Conservation (phyloP, 2,888 invertebrate species). For the Epirrita christyi region DNA sequence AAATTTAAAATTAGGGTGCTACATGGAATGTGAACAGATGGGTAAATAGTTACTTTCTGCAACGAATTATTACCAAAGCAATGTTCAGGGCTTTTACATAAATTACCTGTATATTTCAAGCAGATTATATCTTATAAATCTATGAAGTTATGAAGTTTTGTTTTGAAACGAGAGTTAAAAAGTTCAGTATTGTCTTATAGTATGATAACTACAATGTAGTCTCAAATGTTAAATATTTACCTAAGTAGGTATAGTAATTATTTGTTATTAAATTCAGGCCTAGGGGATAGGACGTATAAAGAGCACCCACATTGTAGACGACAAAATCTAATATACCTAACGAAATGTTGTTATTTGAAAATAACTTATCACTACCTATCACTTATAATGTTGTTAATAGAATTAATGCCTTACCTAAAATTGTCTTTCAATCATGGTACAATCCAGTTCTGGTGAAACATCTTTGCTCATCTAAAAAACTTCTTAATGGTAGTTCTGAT, state of each 20-base stretch:
- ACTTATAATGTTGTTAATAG: no score
- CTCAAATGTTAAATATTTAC: slow-evolving; percentile 2
- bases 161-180: slow-evolving; percentile 28
- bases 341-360: neutral
- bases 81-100: neutral
- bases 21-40: slow-evolving; percentile 17
- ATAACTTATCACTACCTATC: no score
- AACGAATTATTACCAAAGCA: neutral
- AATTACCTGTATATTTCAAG: slow-evolving; percentile 1
- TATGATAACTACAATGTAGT: slow-evolving; percentile 1
- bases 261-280: slow-evolving; percentile 4
- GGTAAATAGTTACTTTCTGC: slow-evolving; percentile 2
- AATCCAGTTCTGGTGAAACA: no score
- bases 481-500: no score
- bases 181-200: slow-evolving; percentile 33
- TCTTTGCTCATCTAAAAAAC: no score
- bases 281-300: slow-evolving; percentile 10
- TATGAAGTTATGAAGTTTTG: slow-evolving; percentile 52
- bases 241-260: neutral
- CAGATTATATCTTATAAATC: slow-evolving; percentile 48
- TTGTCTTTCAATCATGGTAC: no score
- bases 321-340: neutral
- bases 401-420: no score
- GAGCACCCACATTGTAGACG: slow-evolving; percentile 15
- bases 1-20: slow-evolving; percentile 1